A percentile compares a stretch with the other conserved stretches of the same genome.
Evolutionary conservation across 2,888 invertebrate genomes (phyloP).

Genomic region (Rhyacophila evoluta): DNA sequence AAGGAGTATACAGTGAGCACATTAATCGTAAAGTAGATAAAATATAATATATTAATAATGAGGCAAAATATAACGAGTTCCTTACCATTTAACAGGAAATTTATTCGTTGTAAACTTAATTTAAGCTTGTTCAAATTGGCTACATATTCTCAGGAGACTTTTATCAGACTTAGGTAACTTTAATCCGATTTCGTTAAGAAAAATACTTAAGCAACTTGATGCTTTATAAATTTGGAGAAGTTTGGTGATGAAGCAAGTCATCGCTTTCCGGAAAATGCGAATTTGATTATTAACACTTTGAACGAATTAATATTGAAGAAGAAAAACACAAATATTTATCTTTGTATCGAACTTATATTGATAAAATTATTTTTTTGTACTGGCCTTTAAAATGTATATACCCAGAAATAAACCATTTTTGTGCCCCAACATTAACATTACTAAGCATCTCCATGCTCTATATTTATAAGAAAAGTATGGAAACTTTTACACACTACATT

Average conservation of each 20-base stretch:
- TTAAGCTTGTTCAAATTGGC: conserved; percentile 19
- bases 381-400: no score
- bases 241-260: background rate
- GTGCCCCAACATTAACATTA: no score
- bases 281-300: background rate
- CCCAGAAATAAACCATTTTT: no score
- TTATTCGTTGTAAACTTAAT: background rate
- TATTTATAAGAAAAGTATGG: no score
- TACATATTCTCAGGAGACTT: conserved; percentile 22
- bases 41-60: conserved; percentile 8
- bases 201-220: background rate
- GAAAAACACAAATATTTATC: no score
- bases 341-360: no score
- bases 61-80: conserved; percentile 13
- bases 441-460: no score
- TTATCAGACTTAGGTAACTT: conserved; percentile 21
- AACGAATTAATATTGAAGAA: no score
- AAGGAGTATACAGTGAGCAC: background rate
- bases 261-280: background rate
- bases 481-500: no score
- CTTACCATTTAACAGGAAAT: conserved; percentile 13
- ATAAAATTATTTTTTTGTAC: no score
- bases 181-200: background rate
- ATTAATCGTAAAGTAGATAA: background rate
- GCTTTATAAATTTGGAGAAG: background rate